Evolutionary conservation across 2,113 vertebrate species (phyloP).

Genomic region (Triplophysa tibetana): DNA sequence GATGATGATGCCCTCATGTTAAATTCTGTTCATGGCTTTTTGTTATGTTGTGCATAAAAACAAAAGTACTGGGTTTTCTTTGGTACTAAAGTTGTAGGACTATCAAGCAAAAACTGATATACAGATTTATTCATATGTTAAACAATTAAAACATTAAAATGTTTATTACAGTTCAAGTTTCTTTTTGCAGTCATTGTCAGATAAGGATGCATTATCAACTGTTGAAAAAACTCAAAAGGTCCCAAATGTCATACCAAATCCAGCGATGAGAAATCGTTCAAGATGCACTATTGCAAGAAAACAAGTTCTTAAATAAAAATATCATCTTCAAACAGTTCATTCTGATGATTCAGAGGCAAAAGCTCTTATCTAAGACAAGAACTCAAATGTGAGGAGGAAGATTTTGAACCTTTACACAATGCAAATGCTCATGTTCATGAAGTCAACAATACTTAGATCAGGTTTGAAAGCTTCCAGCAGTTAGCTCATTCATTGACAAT

Average conservation of each 20-base stretch:
- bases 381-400: slow-evolving; percentile 37
- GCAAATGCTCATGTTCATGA: not conserved
- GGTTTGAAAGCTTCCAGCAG: not conserved
- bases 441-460: not conserved
- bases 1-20: not conserved
- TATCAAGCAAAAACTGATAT: not conserved
- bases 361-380: slow-evolving; percentile 33
- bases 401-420: slow-evolving; percentile 28
- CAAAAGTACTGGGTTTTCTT: not conserved
- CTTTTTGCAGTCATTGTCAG: not conserved
- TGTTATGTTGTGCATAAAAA: not conserved
- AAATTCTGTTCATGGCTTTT: not conserved
- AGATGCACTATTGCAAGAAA: slow-evolving; percentile 41
- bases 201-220: not conserved
- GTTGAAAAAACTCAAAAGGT: not conserved
- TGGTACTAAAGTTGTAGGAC: not conserved
- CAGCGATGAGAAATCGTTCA: slow-evolving; percentile 20
- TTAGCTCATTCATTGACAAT: not conserved
- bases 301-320: slow-evolving; percentile 1
- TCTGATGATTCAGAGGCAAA: slow-evolving; percentile 36
- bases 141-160: not conserved
- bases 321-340: slow-evolving; percentile 33
- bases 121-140: not conserved
- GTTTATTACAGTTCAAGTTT: not conserved
- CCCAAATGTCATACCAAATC: not conserved